Conservation (phyloP, 2,888 invertebrate genomes). For the Erebia aethiops region DNA sequence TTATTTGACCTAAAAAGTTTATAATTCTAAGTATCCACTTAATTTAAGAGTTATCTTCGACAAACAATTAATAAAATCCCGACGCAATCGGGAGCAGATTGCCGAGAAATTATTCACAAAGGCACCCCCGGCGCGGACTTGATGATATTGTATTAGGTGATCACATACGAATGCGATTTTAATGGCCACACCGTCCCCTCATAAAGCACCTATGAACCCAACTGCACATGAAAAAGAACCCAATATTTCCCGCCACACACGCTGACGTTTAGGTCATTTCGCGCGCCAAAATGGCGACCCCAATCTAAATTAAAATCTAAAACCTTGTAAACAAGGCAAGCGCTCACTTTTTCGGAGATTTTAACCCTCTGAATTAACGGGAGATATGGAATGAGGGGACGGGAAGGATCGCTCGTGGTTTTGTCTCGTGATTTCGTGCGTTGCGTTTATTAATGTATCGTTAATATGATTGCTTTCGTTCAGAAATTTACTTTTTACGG, state of each 20-base stretch:
- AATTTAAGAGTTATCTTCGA: slow-evolving; percentile 1
- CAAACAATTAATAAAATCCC: slow-evolving; percentile 56
- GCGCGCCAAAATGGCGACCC: slow-evolving; percentile 59
- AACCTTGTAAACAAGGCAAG: slow-evolving; percentile 85
- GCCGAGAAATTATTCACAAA: slow-evolving; percentile 81
- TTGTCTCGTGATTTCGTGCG: slow-evolving; percentile 51
- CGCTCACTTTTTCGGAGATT: slow-evolving; percentile 84
- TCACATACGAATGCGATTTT: slow-evolving; percentile 83
- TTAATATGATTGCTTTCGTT: slow-evolving; percentile 46
- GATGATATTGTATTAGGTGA: slow-evolving; percentile 84
- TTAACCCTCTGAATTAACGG: slow-evolving; percentile 82
- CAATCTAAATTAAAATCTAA: slow-evolving; percentile 85
- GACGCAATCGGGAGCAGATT: slow-evolving; percentile 77
- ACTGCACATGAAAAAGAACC: slow-evolving; percentile 50
- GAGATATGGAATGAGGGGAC: slow-evolving; percentile 65
- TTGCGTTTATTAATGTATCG: slow-evolving; percentile 47
- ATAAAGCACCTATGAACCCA: slow-evolving; percentile 49
- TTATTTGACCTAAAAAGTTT: too few species aligned
- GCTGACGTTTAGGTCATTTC: slow-evolving; percentile 63
- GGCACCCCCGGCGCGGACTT: slow-evolving; percentile 75
- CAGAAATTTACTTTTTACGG: not conserved
- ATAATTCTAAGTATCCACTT: not conserved
- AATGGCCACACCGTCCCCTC: slow-evolving; percentile 72
- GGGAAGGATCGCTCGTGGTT: slow-evolving; percentile 61
- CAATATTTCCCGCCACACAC: slow-evolving; percentile 50